Conservation (phyloP, 2,113 vertebrate species). For the Odocoileus hemionus region DNA sequence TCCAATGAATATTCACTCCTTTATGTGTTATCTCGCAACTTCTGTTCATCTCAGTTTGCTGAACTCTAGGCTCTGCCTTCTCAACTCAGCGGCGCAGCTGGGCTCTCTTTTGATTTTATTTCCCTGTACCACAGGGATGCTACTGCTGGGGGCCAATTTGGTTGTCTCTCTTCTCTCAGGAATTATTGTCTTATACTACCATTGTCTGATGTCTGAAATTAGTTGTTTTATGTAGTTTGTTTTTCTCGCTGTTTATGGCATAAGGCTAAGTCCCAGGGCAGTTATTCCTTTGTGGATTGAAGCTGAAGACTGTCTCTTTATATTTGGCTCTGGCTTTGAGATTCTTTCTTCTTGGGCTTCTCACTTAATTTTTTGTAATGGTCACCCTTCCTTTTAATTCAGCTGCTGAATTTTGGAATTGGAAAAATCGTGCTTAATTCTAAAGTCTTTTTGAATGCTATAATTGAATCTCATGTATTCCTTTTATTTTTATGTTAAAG, state of each 20-base stretch:
- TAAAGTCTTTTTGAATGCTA: neutral
- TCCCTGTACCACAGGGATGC: neutral
- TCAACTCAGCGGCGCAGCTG: neutral
- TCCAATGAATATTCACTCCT: neutral
- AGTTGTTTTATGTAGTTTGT: neutral
- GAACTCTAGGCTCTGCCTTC: neutral
- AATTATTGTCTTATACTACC: neutral
- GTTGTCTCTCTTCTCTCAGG: neutral
- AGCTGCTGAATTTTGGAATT: slow-evolving; percentile 43
- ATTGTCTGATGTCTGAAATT: neutral
- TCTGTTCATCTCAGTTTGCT: neutral
- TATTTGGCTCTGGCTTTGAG: neutral
- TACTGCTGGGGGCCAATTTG: neutral
- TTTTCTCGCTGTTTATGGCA: neutral
- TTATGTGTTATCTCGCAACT: neutral
- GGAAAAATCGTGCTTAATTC: slow-evolving; percentile 14
- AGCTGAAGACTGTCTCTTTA: neutral
- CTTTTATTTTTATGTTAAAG: slow-evolving; percentile 15
- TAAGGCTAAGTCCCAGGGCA: neutral
- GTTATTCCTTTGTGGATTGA: neutral
- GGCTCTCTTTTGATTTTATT: neutral
- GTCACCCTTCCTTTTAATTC: neutral
- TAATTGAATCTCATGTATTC: neutral
- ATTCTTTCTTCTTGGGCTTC: neutral
- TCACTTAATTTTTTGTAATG: neutral